Evolutionary conservation across 2,888 invertebrate species (phyloP).

Genomic region (Apamea epomidion): DNA sequence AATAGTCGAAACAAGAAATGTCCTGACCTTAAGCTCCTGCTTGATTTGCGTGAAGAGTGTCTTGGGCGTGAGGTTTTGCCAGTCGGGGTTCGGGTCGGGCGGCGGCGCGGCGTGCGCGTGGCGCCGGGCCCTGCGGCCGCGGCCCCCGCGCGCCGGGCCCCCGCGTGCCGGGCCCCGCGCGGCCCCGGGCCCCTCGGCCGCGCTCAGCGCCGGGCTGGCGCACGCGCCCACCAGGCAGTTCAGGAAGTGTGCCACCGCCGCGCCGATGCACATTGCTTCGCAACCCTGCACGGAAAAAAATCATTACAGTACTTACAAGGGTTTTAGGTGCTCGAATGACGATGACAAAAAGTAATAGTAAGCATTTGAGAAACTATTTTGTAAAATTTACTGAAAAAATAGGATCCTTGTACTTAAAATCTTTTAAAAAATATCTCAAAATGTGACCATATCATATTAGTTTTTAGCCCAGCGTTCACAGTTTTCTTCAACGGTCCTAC

Average conservation of each 20-base stretch:
- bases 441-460: not conserved
- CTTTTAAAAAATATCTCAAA: not conserved
- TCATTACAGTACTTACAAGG: not conserved
- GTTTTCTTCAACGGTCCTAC: too few species aligned
- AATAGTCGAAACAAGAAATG: not conserved
- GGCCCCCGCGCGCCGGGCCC: constrained; percentile 61
- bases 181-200: constrained; percentile 80
- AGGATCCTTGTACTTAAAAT: not conserved
- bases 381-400: not conserved
- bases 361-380: not conserved
- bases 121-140: constrained; percentile 81
- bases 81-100: constrained; percentile 89
- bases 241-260: constrained; percentile 98
- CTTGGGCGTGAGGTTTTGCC: constrained; percentile 96
- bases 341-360: not conserved
- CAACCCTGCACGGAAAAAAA: constrained; percentile 90
- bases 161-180: constrained; percentile 72
- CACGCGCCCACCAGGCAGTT: constrained; percentile 97
- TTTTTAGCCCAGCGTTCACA: too few species aligned
- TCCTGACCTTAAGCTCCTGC: constrained; percentile 92
- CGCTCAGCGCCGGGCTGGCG: constrained; percentile 90
- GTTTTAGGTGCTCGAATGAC: not conserved
- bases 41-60: constrained; percentile 97
- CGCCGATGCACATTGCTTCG: constrained; percentile 97
- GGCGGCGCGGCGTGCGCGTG: constrained; percentile 69